Percentiles rank a stretch among this genome's conserved stretches.
phyloP scores from a whole-genome alignment of 2,888 invertebrate species.

The Troilus luridus region DNA sequence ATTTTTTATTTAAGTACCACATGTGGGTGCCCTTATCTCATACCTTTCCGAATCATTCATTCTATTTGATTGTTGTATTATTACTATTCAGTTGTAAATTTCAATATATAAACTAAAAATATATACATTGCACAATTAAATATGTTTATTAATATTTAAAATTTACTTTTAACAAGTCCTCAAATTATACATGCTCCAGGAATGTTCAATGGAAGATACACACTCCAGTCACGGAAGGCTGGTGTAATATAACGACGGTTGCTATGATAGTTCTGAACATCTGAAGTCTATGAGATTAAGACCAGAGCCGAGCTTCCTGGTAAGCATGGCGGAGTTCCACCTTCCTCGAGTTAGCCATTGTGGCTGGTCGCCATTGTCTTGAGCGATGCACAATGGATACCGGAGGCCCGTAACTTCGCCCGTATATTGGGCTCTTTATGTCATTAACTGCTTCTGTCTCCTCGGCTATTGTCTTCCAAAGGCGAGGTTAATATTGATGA shows the following conservation, averaged over 20 bases:
- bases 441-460: conserved; percentile 23
- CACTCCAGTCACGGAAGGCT: not conserved
- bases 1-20: no score
- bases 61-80: no score
- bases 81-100: no score
- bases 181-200: not conserved
- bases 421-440: conserved; percentile 27
- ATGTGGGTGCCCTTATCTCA: no score
- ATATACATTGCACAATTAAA: no score
- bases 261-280: not conserved
- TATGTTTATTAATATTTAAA: no score
- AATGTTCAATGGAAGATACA: not conserved
- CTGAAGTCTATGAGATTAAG: not conserved
- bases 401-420: not conserved
- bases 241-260: not conserved
- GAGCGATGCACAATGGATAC: not conserved
- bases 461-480: not conserved
- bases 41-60: no score
- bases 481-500: not conserved
- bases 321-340: not conserved
- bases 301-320: not conserved
- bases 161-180: not conserved
- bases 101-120: no score
- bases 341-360: not conserved
- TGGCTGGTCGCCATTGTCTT: not conserved